Percentiles rank a stretch among this genome's conserved stretches.
Evolutionary conservation across 2,888 invertebrate species (phyloP).

Genomic region (Panopea generosa): DNA sequence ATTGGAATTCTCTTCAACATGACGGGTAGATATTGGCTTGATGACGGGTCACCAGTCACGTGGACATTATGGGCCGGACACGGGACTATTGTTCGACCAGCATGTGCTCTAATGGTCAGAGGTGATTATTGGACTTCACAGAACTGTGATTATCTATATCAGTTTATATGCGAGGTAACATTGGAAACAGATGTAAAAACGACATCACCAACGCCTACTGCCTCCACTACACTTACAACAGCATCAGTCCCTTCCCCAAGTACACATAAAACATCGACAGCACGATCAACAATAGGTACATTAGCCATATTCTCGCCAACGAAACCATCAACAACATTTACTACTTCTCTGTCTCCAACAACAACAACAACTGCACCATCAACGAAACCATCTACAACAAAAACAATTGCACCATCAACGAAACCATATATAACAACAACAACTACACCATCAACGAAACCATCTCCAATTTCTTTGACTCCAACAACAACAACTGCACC

Average conservation of each 20-base stretch:
- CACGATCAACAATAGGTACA: too few relatives aligned
- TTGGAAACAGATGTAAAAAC: neutral
- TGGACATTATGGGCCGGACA: constrained; percentile 26
- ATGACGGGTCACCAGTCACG: constrained; percentile 26
- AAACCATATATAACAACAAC: neutral
- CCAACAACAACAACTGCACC: neutral
- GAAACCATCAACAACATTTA: neutral
- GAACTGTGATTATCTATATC: constrained; percentile 15
- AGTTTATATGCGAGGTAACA: constrained; percentile 11
- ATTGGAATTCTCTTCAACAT: constrained; percentile 23
- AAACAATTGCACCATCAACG: neutral
- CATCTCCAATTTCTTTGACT: neutral
- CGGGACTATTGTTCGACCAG: neutral
- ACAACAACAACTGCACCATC: neutral
- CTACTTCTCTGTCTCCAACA: neutral
- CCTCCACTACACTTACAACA: neutral
- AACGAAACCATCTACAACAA: neutral
- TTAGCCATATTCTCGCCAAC: too few relatives aligned
- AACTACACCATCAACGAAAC: neutral
- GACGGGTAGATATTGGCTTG: constrained; percentile 15
- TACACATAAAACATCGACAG: neutral
- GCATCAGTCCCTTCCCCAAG: neutral
- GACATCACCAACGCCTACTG: neutral
- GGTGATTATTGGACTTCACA: constrained; percentile 17
- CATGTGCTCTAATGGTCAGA: constrained; percentile 19